Conservation (phyloP, 2,888 invertebrate species). For the Ichneumon xanthorius region DNA sequence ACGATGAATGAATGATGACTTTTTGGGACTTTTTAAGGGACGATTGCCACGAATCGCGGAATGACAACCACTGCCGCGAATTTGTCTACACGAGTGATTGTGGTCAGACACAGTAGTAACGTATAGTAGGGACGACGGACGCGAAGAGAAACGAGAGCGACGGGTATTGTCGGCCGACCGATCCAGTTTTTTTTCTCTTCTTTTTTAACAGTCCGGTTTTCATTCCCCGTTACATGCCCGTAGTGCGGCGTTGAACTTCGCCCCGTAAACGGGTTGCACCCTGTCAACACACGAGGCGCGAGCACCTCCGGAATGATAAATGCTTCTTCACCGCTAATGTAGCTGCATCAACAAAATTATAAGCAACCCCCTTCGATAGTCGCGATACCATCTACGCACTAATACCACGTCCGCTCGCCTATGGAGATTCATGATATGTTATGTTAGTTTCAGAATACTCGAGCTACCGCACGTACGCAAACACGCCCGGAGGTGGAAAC, state of each 20-base stretch:
- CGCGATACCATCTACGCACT: slow-evolving; percentile 78
- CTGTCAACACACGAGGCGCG: slow-evolving; percentile 84
- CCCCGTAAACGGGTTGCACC: slow-evolving; percentile 79
- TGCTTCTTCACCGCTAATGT: slow-evolving; percentile 81
- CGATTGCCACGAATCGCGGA: slow-evolving; percentile 24
- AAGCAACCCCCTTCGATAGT: slow-evolving; percentile 64
- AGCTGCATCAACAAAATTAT: slow-evolving; percentile 83
- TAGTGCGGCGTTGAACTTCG: slow-evolving; percentile 76
- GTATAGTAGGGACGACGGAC: slow-evolving; percentile 52
- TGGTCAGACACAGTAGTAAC: slow-evolving; percentile 77
- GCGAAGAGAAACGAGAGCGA: slow-evolving; percentile 54
- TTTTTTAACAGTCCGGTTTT: slow-evolving; percentile 74
- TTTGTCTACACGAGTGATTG: slow-evolving; percentile 84
- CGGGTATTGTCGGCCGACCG: slow-evolving; percentile 74
- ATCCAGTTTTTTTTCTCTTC: slow-evolving; percentile 75
- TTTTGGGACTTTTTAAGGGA: neutral
- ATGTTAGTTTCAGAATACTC: slow-evolving; percentile 3
- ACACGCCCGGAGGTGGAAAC: neutral
- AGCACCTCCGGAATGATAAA: slow-evolving; percentile 80
- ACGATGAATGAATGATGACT: neutral
- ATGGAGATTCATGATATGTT: neutral
- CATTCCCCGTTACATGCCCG: slow-evolving; percentile 1
- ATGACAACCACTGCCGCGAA: slow-evolving; percentile 82
- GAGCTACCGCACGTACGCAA: neutral
- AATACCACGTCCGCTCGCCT: slow-evolving; percentile 10